A percentile compares a stretch with the other conserved stretches of the same genome.
Evolutionary conservation across 2,888 invertebrate genomes (phyloP).

Genomic region (Yponomeuta sedellus): DNA sequence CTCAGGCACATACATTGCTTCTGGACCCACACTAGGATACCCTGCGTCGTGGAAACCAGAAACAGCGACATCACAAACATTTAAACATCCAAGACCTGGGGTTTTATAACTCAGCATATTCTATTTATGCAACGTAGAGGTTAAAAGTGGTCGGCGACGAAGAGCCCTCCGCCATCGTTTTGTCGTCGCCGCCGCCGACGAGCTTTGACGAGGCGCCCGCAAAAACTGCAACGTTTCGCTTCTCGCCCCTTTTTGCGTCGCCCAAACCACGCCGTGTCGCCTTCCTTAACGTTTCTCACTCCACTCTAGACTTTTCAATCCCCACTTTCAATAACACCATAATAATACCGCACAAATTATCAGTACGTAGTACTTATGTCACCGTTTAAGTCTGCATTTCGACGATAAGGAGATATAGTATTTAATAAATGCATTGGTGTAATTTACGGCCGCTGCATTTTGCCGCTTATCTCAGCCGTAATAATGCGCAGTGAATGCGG

Average conservation of each 20-base stretch:
- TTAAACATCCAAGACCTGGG: too few species aligned
- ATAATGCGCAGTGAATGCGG: slow-evolving; percentile 42
- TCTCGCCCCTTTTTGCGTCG: slow-evolving; percentile 12
- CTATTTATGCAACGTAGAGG: too few species aligned
- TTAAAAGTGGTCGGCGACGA: not conserved
- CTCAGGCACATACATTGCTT: too few species aligned
- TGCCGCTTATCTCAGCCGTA: slow-evolving; percentile 35
- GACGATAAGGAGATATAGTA: slow-evolving; percentile 11
- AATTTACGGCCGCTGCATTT: slow-evolving; percentile 35
- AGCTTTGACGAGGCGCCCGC: slow-evolving; percentile 56
- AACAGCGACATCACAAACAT: too few species aligned
- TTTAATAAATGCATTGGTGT: slow-evolving; percentile 23
- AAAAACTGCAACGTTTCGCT: slow-evolving; percentile 63
- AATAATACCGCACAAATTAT: slow-evolving; percentile 3
- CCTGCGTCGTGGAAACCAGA: too few species aligned
- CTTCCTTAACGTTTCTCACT: slow-evolving; percentile 4
- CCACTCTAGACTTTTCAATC: slow-evolving; percentile 6
- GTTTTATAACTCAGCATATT: too few species aligned
- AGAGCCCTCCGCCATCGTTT: slow-evolving; percentile 5
- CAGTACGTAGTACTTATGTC: not conserved
- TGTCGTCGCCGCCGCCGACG: slow-evolving; percentile 25
- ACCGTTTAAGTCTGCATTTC: not conserved
- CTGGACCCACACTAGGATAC: too few species aligned
- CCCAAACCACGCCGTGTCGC: slow-evolving; percentile 9
- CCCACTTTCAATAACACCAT: slow-evolving; percentile 7